Evolutionary conservation across 2,888 invertebrate species (phyloP).

Genomic region (Drosophila lacicola): DNA sequence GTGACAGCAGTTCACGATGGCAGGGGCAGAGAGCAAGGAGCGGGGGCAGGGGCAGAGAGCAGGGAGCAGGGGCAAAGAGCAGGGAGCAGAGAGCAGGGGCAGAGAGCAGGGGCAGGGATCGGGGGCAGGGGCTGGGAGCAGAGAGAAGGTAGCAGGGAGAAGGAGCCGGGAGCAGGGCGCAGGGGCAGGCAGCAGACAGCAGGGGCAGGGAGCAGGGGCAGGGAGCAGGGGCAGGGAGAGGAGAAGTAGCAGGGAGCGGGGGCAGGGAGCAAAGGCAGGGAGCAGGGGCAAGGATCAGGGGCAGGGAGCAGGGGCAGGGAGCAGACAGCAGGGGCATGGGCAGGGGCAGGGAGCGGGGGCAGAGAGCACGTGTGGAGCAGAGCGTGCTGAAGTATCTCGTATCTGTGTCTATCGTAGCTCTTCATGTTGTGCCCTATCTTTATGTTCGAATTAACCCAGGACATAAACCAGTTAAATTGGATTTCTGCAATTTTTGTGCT

Average conservation of each 20-base stretch:
- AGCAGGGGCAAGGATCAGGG: not conserved
- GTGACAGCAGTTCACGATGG: conserved; percentile 31
- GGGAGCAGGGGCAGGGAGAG: not conserved
- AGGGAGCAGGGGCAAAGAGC: not conserved
- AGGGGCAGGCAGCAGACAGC: too few relatives aligned
- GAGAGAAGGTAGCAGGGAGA: not conserved
- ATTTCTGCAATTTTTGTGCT: conserved; percentile 50
- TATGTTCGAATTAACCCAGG: conserved; percentile 68
- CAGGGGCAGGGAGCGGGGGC: not conserved
- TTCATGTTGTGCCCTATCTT: conserved; percentile 67
- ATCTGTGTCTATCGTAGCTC: conserved; percentile 53
- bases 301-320: not conserved
- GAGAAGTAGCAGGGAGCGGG: too few relatives aligned
- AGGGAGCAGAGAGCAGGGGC: too few relatives aligned
- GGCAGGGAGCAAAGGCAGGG: too few relatives aligned
- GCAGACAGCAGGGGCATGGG: not conserved
- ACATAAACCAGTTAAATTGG: conserved; percentile 73
- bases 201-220: not conserved
- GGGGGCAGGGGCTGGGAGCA: not conserved
- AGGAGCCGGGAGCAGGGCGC: not conserved
- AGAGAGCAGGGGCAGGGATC: not conserved
- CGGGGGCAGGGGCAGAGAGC: not conserved
- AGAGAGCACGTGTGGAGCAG: not conserved
- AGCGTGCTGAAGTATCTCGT: conserved; percentile 39
- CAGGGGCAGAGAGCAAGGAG: not conserved